Base-by-base conservation (phyloP, 2,113 vertebrate genomes). In the Gallinago jamesoni region DNA sequence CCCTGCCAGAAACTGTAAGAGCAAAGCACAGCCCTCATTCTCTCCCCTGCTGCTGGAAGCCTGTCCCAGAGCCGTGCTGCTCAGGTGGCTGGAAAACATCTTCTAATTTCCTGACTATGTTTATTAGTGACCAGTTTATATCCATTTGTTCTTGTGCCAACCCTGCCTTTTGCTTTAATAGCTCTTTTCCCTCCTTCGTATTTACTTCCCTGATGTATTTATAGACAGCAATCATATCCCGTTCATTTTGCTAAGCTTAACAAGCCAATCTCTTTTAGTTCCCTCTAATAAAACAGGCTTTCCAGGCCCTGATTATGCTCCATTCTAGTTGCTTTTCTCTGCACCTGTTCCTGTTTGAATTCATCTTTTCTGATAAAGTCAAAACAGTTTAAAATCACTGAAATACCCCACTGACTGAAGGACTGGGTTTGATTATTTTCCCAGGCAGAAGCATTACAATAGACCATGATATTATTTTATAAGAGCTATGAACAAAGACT, bases 261-360 rank as follows among this genome's bases (percentile, higher is more conserved):
- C 82, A 82, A 97, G 66, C 62, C 89, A 85, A 90, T 76, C 82
- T 95, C 70, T 75, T 91, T 79, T 47, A 90, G 90, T 45, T 59
- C 37, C 52, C 62, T 78, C 81, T 83, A 75, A 90, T 93, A 94
- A 95, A 93, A 91, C 37, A 74, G 79, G 63, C 39, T 96, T 94
- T 87, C 82, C 82, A 90, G 70, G 67, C 23, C 67, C 37, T 93
- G 84, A 85, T 90, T 95, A 67, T 62, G 57, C 70, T 84, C 72
- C 59, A 62, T 90, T n/a, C 59, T 85, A 18, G 59, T 14, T 85
- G 39, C 59, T 96, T 86, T 93, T 90, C 63, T 79, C 78, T 90
- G 91, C 94, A 97, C 94, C 95, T 95, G 94, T 83, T 91, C 90
- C 63, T 91, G 21, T 83, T 96, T 83, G 67, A 96, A 85, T 90